Evolutionary conservation across 37 sponge, comb jelly and placozoan species (phyloP).

Genomic region (Theonella swinhoei): DNA sequence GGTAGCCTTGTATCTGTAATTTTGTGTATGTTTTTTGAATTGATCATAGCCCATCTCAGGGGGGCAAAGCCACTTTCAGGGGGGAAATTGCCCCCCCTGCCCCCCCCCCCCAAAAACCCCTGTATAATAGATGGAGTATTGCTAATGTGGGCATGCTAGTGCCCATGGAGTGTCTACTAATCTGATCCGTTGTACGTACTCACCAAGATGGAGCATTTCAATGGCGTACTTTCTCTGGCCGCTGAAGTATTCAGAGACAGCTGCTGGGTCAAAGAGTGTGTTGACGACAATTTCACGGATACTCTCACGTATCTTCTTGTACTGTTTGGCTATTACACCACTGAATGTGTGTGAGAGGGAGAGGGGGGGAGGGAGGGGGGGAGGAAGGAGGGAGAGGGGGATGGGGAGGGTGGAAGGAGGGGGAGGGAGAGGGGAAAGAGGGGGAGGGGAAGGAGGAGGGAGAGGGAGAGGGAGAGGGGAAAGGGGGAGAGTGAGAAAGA

Average conservation of each 20-base stretch:
- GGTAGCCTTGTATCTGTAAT: no score
- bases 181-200: not conserved
- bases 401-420: no score
- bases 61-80: no score
- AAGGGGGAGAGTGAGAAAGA: no score
- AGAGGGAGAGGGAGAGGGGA: not conserved
- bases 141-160: no score
- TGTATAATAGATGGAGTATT: no score
- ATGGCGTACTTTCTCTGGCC: constrained; percentile 22
- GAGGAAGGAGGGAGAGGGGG: not conserved
- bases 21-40: no score
- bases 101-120: no score
- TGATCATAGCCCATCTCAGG: no score
- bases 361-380: no score
- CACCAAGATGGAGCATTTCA: constrained; percentile 68
- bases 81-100: no score
- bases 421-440: not conserved
- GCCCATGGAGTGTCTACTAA: not conserved
- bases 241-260: constrained; percentile 58
- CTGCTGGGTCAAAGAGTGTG: constrained; percentile 63
- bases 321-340: constrained; percentile 70
- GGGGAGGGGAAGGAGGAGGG: not conserved
- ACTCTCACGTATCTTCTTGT: constrained; percentile 71
- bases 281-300: constrained; percentile 54
- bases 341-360: constrained; percentile 39